phyloP scores from a whole-genome alignment of 2,797 vertebrate genomes.

The Falco novaeseelandiae region DNA sequence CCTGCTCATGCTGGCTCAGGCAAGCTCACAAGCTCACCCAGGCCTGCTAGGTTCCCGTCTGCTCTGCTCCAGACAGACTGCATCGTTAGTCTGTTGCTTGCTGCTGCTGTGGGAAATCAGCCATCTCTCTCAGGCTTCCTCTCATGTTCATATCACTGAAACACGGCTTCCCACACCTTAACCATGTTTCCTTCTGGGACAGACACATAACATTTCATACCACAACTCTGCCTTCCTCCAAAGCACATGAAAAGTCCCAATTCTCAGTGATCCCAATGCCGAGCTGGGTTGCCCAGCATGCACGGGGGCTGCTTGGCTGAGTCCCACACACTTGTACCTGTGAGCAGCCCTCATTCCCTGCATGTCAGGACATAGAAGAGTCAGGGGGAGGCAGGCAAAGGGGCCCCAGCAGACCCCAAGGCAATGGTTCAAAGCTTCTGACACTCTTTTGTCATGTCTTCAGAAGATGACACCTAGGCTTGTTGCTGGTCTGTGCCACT shows the following conservation, averaged over 20 bases:
- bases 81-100: background rate
- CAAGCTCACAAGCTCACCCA: background rate
- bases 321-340: fast-evolving
- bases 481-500: fast-evolving
- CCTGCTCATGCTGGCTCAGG: background rate
- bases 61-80: background rate
- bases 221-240: background rate
- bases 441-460: background rate
- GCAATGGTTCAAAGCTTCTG: background rate
- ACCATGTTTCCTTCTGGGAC: background rate
- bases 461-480: background rate
- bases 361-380: background rate
- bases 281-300: fast-evolving
- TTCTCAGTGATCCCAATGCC: fast-evolving
- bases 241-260: background rate
- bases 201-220: background rate
- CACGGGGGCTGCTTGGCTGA: background rate
- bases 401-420: background rate
- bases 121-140: background rate
- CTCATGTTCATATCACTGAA: background rate
- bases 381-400: background rate
- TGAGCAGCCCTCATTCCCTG: background rate
- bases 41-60: background rate
- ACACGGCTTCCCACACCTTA: background rate
- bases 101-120: background rate